Evolutionary conservation across 2,797 vertebrate species (phyloP), one percentile per base, ranked within the genome.

Genomic region (Nothura maculosa): DNA sequence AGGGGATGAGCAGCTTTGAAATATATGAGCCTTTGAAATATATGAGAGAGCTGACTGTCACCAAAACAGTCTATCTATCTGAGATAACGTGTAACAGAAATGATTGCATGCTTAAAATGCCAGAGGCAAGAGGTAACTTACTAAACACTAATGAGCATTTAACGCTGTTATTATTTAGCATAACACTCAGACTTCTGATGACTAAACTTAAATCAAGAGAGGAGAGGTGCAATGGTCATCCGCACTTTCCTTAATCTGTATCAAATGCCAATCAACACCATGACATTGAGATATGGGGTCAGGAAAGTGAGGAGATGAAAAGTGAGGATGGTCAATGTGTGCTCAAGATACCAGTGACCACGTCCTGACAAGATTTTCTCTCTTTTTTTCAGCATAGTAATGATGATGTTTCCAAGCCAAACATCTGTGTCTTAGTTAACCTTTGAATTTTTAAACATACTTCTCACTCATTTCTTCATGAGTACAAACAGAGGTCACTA

Each of bases 391-490:
- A 57, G 16, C 14, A n/a, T 28, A 9, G 3, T 21, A 85, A 62
- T 12, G 21, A 30, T 64, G 28, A 16, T 25, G 1, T 43, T 94
- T 92, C 25, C 24, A 47, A 1, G 11, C 3, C 30, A 66, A n/a
- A n/a, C n/a, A 89, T 50, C 22, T 68, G 17, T 64, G 77, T 81
- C 85, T 47, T 63, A 67, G 69, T 27, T 25, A 72, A 30, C 15
- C 57, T 3, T 81, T 84, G 4, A 40, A 66, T 87, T 87, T 94
- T 87, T 78, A 4, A 78, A 75, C 6, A 3, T 16, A 74, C 22
- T 93, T 95, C 84, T 58, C 25, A 54, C 28, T 77, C 15, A 32
- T 76, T 82, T 89, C 50, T 96, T 82, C 52, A 91, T 69, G 36
- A 75, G 13, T 21, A 16, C 62, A 96, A 79, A 84, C 43, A 89